phyloP scores from a whole-genome alignment of 2,113 vertebrate genomes.

The Lepidothrix coronata region DNA sequence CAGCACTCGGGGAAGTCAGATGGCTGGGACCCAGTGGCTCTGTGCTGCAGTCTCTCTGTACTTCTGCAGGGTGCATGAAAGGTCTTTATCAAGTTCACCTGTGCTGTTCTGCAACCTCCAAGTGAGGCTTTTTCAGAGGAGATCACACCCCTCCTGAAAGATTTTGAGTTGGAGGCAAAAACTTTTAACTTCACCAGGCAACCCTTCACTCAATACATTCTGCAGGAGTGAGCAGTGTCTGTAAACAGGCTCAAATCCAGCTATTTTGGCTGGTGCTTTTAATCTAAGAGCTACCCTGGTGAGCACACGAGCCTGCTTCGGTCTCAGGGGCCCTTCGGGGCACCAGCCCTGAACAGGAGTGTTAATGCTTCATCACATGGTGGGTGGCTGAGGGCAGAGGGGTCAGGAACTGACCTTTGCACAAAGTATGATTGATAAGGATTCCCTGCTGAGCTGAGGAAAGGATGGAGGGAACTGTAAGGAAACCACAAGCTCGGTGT shows the following conservation, averaged over 20 bases:
- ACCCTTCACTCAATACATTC: background rate
- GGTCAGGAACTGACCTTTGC: background rate
- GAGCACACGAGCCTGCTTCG: background rate
- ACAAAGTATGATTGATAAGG: background rate
- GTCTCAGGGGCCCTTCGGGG: background rate
- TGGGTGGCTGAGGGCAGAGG: background rate
- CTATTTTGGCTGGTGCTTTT: background rate
- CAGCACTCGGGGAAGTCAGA: background rate
- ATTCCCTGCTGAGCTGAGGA: background rate
- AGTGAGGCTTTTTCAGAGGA: background rate
- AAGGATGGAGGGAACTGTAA: background rate
- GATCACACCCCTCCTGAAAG: background rate
- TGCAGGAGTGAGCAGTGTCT: background rate
- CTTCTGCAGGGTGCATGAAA: background rate
- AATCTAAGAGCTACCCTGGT: background rate
- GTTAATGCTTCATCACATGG: background rate
- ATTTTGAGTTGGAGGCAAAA: background rate
- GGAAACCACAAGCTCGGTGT: background rate
- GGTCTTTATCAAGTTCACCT: background rate
- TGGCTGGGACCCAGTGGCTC: background rate
- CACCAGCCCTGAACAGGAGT: background rate
- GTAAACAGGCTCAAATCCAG: background rate
- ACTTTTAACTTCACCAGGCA: background rate
- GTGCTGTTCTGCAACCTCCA: background rate
- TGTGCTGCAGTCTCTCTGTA: background rate